Conservation (phyloP, 2,113 vertebrate species). For the Polypterus bichir region DNA sequence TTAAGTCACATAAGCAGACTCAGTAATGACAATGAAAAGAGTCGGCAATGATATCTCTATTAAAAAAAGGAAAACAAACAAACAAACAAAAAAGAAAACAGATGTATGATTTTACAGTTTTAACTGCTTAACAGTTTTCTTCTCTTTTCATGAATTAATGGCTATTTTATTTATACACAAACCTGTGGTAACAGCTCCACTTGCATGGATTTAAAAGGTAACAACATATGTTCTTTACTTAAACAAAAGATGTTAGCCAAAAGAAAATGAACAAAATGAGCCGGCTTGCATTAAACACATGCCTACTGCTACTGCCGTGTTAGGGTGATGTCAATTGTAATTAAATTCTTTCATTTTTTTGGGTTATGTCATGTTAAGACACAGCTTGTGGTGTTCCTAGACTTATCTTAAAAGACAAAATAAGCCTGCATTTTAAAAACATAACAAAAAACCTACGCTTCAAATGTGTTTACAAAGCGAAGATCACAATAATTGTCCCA, state of each 20-base stretch:
- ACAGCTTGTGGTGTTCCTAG: conserved; percentile 19
- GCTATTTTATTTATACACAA: conserved; percentile 56
- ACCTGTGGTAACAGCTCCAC: conserved; percentile 49
- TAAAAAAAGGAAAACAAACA: too few species aligned
- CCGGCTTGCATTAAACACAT: conserved; percentile 57
- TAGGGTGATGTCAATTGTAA: conserved; percentile 63
- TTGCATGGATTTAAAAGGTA: conserved; percentile 53
- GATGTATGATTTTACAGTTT: conserved; percentile 41
- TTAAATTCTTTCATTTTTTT: conserved; percentile 43
- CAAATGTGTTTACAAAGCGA: too few species aligned
- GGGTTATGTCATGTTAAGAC: conserved; percentile 32
- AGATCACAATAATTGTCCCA: too few species aligned
- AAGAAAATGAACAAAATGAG: conserved; percentile 51
- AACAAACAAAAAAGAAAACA: conserved; percentile 18
- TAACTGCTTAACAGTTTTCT: conserved; percentile 33
- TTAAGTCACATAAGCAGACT: too few species aligned
- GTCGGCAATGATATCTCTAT: too few species aligned
- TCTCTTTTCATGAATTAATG: conserved; percentile 47
- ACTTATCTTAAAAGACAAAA: too few species aligned
- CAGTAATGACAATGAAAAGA: too few species aligned
- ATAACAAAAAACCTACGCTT: too few species aligned
- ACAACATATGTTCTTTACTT: conserved; percentile 57
- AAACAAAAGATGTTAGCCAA: conserved; percentile 56
- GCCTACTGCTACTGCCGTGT: conserved; percentile 44
- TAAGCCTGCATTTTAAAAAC: too few species aligned